These are phyloP conservation scores for Meteorus sp. DNA, from an alignment of 1,140 invertebrate genomes.

Conservation along the genomic window DNA sequence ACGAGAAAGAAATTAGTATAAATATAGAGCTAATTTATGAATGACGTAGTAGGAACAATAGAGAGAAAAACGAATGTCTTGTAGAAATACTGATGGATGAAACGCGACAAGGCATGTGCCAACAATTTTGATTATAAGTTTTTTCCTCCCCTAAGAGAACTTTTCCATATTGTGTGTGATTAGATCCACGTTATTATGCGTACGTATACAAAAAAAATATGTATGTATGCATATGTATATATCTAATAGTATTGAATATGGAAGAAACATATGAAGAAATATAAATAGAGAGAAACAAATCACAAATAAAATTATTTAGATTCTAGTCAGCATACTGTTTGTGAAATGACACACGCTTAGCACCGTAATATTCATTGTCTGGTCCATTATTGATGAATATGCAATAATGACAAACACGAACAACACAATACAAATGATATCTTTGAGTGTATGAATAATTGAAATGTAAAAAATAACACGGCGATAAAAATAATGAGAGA, in stretches of 20 bases:
- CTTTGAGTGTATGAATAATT: neutral
- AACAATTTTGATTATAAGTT: too few species aligned
- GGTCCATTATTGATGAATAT: slow-evolving; percentile 12
- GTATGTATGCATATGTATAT: slow-evolving; percentile 34
- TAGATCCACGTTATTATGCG: neutral
- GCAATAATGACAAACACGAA: neutral
- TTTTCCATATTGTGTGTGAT: neutral
- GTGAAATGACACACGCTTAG: slow-evolving; percentile 36
- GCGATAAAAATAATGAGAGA: neutral
- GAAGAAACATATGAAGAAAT: slow-evolving; percentile 34
- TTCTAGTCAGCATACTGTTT: slow-evolving; percentile 50
- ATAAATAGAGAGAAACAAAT: slow-evolving; percentile 36
- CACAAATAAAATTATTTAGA: slow-evolving; percentile 38
- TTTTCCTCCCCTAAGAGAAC: neutral
- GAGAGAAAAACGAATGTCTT: neutral
- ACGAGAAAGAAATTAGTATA: too few species aligned
- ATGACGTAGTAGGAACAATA: neutral
- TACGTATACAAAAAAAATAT: slow-evolving; percentile 20
- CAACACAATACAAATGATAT: too few species aligned
- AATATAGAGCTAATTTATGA: neutral
- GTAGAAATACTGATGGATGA: neutral
- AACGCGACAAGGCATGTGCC: neutral
- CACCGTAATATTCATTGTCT: neutral
- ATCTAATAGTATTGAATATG: slow-evolving; percentile 31
- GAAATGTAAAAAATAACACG: slow-evolving; percentile 12